A percentile compares a stretch with the other conserved stretches of the same genome.
These are phyloP conservation scores for Lepidostoma basale DNA, from an alignment of 1,140 invertebrate genomes.

Conservation along the genomic window DNA sequence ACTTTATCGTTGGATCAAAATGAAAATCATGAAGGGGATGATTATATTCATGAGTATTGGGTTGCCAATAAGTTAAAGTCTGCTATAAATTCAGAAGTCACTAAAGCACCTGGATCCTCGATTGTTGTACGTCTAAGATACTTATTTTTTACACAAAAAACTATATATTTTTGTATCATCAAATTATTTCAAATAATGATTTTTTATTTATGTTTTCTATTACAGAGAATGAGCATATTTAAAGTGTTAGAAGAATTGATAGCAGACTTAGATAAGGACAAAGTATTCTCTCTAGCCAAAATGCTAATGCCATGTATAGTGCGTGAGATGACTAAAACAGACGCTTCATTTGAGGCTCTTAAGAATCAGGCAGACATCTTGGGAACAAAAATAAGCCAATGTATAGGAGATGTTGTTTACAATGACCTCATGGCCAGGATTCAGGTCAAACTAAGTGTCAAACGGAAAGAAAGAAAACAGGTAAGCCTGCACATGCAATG, in stretches of 20 bases:
- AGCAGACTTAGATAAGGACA: slow-evolving; percentile 60
- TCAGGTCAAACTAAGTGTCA: slow-evolving; percentile 62
- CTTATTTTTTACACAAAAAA: not conserved
- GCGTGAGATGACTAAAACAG: slow-evolving; percentile 64
- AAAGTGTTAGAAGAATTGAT: slow-evolving; percentile 71
- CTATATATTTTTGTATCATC: not conserved
- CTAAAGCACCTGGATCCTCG: slow-evolving; percentile 56
- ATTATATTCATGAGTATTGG: slow-evolving; percentile 61
- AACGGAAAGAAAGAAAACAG: slow-evolving; percentile 67
- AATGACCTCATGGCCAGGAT: slow-evolving; percentile 61
- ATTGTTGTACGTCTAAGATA: slow-evolving; percentile 56
- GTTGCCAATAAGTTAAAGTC: slow-evolving; percentile 64
- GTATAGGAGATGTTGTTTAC: slow-evolving; percentile 67
- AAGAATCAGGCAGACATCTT: slow-evolving; percentile 68
- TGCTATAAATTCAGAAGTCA: slow-evolving; percentile 66
- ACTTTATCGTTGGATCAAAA: slow-evolving; percentile 22
- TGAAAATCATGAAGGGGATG: slow-evolving; percentile 29
- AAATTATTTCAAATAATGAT: not conserved
- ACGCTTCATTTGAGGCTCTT: slow-evolving; percentile 59
- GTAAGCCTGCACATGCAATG: slow-evolving; percentile 42
- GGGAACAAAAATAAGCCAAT: slow-evolving; percentile 66
- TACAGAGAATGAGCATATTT: slow-evolving; percentile 67
- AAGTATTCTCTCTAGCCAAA: slow-evolving; percentile 59
- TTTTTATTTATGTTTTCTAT: slow-evolving; percentile 42
- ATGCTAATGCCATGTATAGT: slow-evolving; percentile 69